These are phyloP conservation scores for Tachysurus fulvidraco DNA, from an alignment of 2,113 vertebrate species.

Conservation along the genomic window DNA sequence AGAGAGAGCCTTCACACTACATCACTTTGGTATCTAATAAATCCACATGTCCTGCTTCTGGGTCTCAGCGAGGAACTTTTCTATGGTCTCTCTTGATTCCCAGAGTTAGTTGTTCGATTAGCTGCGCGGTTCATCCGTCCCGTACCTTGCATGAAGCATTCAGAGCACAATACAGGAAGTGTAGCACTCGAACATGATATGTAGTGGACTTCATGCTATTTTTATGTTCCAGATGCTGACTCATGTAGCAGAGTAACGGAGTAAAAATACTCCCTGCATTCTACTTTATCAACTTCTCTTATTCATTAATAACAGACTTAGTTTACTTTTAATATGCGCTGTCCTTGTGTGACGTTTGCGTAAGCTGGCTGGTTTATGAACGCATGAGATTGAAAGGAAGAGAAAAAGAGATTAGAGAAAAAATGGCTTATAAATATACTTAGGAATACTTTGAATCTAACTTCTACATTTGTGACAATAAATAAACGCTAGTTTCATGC, in stretches of 20 bases:
- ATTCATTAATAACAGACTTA: neutral
- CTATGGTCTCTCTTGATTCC: neutral
- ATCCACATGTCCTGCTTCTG: neutral
- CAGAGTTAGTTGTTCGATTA: neutral
- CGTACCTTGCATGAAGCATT: neutral
- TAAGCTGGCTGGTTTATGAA: too few species aligned
- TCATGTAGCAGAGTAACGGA: neutral
- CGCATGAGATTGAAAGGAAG: neutral
- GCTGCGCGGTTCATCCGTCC: neutral
- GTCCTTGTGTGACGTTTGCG: neutral
- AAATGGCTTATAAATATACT: neutral
- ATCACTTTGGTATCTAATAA: neutral
- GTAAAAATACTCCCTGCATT: neutral
- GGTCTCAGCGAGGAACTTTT: neutral
- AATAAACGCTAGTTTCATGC: neutral
- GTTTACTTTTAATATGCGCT: neutral
- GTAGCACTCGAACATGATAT: neutral
- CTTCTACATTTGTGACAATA: neutral
- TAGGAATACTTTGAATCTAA: neutral
- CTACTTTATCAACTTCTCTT: neutral
- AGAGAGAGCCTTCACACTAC: neutral
- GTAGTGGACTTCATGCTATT: neutral
- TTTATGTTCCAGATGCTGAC: neutral
- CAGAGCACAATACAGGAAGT: slow-evolving; percentile 2
- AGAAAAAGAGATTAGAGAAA: neutral